Base-by-base conservation (phyloP, 2,888 invertebrate genomes). In the Apoda limacodes region DNA sequence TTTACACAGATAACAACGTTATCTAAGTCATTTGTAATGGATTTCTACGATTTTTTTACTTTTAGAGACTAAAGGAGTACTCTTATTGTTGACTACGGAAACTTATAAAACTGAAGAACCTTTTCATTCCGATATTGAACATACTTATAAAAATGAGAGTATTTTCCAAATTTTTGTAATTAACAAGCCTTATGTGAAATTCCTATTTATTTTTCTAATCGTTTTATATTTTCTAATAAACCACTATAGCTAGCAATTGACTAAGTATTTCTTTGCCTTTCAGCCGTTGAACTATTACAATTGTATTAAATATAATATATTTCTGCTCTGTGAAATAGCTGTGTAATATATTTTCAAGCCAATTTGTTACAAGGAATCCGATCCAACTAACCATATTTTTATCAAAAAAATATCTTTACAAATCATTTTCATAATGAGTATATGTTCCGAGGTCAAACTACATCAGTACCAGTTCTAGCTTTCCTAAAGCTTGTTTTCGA, bases 171-270 rank as follows among this genome's bases (percentile, higher is more conserved):
- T 55, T 42, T 48, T 42, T 56, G 52, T 56, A 50, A 50, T 60
- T 60, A 60, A 55, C 59, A 74, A 74, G 72, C 71, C 68, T 63
- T 66, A 60, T 46, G 52, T 64, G 66, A 68, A 64, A 51, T 60
- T 47, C 54, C 57, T 63, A 59, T 63, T 52, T 60, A 51, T 52
- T 56, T 50, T 46, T 56, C 62, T 63, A 67, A 53, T 46, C 52
- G 52, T 60, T 57, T 60, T 51, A 55, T 60, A 54, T 60, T 56
- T 45, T 61, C 60, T 67, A 70, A 58, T 69, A 63, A 6, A 62
- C 56, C 54, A 63, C 65, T 76, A 78, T 68, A 65, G 74, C 78
- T 80, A 80, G 76, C 78, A 80, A 80, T 80, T 78, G 78, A 80
- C 78, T 78, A 76, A 67, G n/a, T n/a, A n/a, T n/a, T n/a, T 60